Conservation (phyloP, 2,888 invertebrate species). For the Dryadula phaetusa region DNA sequence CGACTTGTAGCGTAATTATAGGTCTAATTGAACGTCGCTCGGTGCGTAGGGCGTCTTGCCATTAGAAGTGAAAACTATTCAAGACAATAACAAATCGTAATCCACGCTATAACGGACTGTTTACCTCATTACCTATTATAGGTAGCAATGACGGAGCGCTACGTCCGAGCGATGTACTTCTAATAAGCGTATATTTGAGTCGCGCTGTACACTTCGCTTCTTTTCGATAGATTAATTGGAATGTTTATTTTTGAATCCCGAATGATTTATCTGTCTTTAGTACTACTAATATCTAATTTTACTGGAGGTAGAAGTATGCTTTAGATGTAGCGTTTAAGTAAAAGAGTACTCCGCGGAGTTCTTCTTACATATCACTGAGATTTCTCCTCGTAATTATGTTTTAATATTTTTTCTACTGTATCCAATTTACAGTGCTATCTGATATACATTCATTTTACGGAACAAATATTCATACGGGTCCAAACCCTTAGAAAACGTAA, state of each 20-base stretch:
- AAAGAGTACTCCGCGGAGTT: conserved; percentile 79
- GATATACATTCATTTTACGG: conserved; percentile 67
- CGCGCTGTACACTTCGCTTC: conserved; percentile 54
- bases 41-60: conserved; percentile 15
- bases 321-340: conserved; percentile 79
- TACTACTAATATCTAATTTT: conserved; percentile 66
- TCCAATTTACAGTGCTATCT: conserved; percentile 71
- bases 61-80: background rate
- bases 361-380: conserved; percentile 83
- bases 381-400: conserved; percentile 80
- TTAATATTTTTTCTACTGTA: conserved; percentile 63
- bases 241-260: conserved; percentile 44
- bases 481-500: conserved; percentile 82
- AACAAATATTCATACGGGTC: conserved; percentile 82
- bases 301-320: conserved; percentile 75
- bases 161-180: conserved; percentile 37
- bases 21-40: conserved; percentile 49
- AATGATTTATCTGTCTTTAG: conserved; percentile 68
- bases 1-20: conserved; percentile 45
- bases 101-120: background rate
- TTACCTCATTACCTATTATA: background rate
- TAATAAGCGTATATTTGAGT: conserved; percentile 43
- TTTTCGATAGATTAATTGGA: conserved; percentile 36
- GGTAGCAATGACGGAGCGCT: background rate
- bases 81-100: background rate